Evolutionary conservation across 2,888 invertebrate genomes (phyloP), one percentile per base, ranked within the genome.

Genomic region (Cosmorhoe ocellata): DNA sequence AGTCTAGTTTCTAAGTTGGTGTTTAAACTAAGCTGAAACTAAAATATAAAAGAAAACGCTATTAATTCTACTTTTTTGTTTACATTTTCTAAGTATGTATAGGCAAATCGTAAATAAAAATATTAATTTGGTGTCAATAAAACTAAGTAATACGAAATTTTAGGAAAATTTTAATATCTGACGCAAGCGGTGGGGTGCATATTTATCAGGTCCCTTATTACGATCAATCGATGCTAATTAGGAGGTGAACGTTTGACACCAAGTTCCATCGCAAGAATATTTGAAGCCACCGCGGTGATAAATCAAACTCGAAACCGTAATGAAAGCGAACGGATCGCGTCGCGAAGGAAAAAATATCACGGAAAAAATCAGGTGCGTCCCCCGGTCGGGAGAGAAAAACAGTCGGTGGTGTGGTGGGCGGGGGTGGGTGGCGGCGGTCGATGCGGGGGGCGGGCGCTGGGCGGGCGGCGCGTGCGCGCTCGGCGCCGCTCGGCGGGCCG

Each of bases 321-420:
- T 90, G 89, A 90, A 90, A 90, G 89, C 89, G 89, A 90, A 88
- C 89, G 89, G 89, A 89, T 89, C 88, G 88, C 88, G 88, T 89
- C 88, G 89, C 86, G 86, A 85, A 84, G 89, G 87, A 87, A 88
- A 88, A 90, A 90, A 88, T 89, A 89, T 89, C 89, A 88, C 88
- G 88, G 89, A 88, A 90, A 90, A 89, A 90, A 90, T 89, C 89
- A 89, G 89, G 89, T 90, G 89, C 88, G 86, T 86, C 88, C 86
- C 87, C 87, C 85, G 84, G 81, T 83, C 84, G 87, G 81, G 81
- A 84, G 86, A 87, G 85, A 84, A 87, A 89, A 85, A 86, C 86
- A 87, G 84, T 84, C 56, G 60, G 51, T 51, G 50, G 75, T 72
- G 74, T 73, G 75, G 77, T 73, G 69, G 76, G 77, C 74, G 77